Percentiles rank a stretch among this genome's conserved stretches.
Evolutionary conservation across 2,797 vertebrate genomes (phyloP).

Genomic region (Fistularia tabacaria): DNA sequence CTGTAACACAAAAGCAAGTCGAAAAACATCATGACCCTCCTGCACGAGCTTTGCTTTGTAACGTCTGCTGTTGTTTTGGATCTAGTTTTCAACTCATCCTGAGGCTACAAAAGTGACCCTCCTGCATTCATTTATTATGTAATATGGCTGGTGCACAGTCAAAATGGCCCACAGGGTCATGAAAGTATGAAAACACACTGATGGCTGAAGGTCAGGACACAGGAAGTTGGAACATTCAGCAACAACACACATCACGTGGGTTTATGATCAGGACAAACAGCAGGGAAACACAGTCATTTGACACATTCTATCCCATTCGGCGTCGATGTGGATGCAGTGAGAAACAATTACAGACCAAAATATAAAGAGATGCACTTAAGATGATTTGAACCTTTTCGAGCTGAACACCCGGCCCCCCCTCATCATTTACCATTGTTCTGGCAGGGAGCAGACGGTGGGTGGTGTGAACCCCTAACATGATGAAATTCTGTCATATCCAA

Average conservation of each 20-base stretch:
- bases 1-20: conserved; percentile 65
- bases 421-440: neutral
- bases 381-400: conserved; percentile 15
- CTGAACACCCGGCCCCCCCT: conserved; percentile 10
- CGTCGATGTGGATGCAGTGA: neutral
- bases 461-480: conserved; percentile 49
- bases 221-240: neutral
- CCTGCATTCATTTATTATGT: conserved; percentile 6
- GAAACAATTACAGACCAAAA: neutral
- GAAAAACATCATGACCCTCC: conserved; percentile 18
- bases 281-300: neutral
- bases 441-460: conserved; percentile 16
- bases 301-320: neutral
- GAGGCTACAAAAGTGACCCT: neutral
- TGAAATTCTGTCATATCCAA: conserved; percentile 64
- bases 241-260: neutral
- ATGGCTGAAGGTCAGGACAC: conserved; percentile 19
- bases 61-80: neutral
- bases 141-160: conserved; percentile 4
- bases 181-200: conserved; percentile 1
- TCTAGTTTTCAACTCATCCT: neutral
- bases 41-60: neutral
- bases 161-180: conserved; percentile 7
- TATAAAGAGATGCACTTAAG: conserved; percentile 6
- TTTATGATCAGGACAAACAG: neutral